Conservation (phyloP, 1,140 invertebrate genomes). For the Kradibia gibbosae region DNA sequence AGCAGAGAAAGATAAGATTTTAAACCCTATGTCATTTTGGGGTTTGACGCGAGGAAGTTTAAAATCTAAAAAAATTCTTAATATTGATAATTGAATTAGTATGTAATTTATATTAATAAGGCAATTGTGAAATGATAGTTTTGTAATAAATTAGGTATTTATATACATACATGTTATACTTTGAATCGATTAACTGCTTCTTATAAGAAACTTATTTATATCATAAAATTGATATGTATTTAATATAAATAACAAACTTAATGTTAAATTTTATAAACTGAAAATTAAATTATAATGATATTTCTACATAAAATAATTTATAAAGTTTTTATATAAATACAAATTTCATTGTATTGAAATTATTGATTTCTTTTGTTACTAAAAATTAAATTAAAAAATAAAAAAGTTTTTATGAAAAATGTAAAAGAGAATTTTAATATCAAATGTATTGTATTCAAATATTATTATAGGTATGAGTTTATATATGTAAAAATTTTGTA, state of each 20-base stretch:
- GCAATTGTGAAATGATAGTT: slow-evolving; percentile 15
- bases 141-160: background rate
- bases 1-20: slow-evolving; percentile 71
- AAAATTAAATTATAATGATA: background rate
- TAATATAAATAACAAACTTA: background rate
- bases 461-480: background rate
- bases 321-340: background rate
- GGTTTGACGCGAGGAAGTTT: slow-evolving; percentile 75
- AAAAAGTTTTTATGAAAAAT: background rate
- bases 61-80: slow-evolving; percentile 53
- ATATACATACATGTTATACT: too few species aligned
- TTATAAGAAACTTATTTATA: background rate
- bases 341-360: background rate
- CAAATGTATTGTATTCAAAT: background rate
- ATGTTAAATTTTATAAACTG: background rate
- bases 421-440: background rate
- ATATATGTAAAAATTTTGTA: background rate
- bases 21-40: slow-evolving; percentile 82
- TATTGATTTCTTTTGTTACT: background rate
- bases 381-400: background rate
- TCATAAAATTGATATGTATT: background rate
- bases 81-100: background rate
- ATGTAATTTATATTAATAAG: slow-evolving; percentile 17
- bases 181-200: too few species aligned
- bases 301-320: too few species aligned